These are phyloP conservation scores for Pachyrhynchus sulphureomaculatus DNA, from an alignment of 1,140 invertebrate species.

Conservation along the genomic window DNA sequence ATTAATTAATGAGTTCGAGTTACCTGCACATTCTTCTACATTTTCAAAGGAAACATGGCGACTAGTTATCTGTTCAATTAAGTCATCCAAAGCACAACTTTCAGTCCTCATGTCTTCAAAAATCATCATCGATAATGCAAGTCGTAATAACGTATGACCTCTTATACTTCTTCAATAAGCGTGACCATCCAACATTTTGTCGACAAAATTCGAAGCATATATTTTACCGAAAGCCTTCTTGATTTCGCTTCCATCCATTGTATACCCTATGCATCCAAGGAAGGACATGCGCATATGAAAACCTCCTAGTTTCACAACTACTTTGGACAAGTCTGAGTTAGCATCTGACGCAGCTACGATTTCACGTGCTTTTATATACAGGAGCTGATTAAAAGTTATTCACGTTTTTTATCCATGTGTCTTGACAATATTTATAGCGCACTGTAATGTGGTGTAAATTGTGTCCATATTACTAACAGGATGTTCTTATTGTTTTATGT, in stretches of 20 bases:
- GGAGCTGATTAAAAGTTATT: constrained; percentile 49
- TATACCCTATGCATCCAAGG: constrained; percentile 27
- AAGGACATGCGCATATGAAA: constrained; percentile 46
- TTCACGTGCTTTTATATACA: constrained; percentile 53
- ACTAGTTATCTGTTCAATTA: constrained; percentile 43
- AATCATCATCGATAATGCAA: too few relatives aligned
- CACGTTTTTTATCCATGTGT: too few relatives aligned
- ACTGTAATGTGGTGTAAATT: constrained; percentile 48
- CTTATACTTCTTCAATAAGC: constrained; percentile 18
- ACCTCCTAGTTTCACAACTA: constrained; percentile 47
- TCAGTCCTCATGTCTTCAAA: too few relatives aligned
- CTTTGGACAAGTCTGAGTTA: constrained; percentile 46
- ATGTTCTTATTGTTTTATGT: constrained; percentile 37
- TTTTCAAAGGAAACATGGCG: constrained; percentile 42
- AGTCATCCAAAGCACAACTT: constrained; percentile 40
- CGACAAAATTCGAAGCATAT: neutral
- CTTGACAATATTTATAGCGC: constrained; percentile 42
- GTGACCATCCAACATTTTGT: too few relatives aligned
- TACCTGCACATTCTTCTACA: constrained; percentile 43
- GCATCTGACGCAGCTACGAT: too few relatives aligned
- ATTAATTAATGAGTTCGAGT: too few relatives aligned
- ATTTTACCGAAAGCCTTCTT: constrained; percentile 21
- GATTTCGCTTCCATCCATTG: constrained; percentile 32
- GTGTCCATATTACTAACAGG: constrained; percentile 45
- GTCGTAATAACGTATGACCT: too few relatives aligned